Conservation (phyloP, 2,113 vertebrate genomes). For the Pollachius pollachius region DNA sequence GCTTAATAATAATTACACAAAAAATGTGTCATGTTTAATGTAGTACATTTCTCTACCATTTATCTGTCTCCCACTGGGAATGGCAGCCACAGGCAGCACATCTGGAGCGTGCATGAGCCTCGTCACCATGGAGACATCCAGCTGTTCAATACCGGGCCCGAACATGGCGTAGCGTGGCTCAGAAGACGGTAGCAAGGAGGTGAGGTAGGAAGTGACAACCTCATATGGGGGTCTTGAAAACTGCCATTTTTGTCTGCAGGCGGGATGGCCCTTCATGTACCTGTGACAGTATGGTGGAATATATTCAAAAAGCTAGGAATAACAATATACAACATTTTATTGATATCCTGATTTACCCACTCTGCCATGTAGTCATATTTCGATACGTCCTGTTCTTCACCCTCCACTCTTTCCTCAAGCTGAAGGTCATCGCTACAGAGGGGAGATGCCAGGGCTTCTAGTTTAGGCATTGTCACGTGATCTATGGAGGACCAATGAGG, state of each 20-base stretch:
- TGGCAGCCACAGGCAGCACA: slow-evolving; percentile 79
- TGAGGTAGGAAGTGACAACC: slow-evolving; percentile 83
- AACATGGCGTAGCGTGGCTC: slow-evolving; percentile 95
- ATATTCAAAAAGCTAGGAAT: slow-evolving; percentile 19
- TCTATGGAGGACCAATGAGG: slow-evolving; percentile 85
- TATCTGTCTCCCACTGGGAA: slow-evolving; percentile 82
- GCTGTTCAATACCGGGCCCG: slow-evolving; percentile 90
- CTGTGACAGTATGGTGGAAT: slow-evolving; percentile 61
- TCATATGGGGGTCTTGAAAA: slow-evolving; percentile 71
- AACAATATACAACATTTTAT: not conserved
- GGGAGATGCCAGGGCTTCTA: slow-evolving; percentile 74
- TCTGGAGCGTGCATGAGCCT: slow-evolving; percentile 85
- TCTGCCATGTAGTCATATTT: slow-evolving; percentile 84
- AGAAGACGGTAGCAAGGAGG: slow-evolving; percentile 78
- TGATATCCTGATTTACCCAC: slow-evolving; percentile 67
- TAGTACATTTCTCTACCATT: slow-evolving; percentile 70
- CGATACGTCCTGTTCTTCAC: not conserved
- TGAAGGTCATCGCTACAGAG: slow-evolving; percentile 61
- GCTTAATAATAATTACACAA: too few relatives aligned
- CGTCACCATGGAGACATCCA: slow-evolving; percentile 85
- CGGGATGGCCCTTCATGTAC: slow-evolving; percentile 85
- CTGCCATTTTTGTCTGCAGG: slow-evolving; percentile 74
- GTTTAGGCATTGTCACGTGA: slow-evolving; percentile 82
- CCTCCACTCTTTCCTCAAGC: slow-evolving; percentile 46
- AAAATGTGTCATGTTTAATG: too few relatives aligned